phyloP scores from a whole-genome alignment of 2,888 invertebrate genomes.

The Phortica magna region DNA sequence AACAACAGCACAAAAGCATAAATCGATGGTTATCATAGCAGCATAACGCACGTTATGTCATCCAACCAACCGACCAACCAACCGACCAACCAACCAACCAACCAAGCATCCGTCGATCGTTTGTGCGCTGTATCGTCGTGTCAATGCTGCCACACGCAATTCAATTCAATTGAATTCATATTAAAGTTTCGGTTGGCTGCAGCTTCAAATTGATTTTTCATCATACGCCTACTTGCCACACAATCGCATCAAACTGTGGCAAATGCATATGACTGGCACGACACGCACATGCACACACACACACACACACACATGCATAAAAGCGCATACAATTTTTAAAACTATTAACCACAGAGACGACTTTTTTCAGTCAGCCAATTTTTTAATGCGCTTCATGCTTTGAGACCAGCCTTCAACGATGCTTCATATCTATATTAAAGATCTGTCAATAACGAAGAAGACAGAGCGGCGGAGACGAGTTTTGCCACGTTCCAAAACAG shows the following conservation, averaged over 20 bases:
- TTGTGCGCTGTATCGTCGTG: constrained; percentile 66
- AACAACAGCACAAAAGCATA: constrained; percentile 37
- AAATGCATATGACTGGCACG: constrained; percentile 44
- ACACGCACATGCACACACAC: constrained; percentile 35
- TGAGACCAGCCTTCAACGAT: background rate
- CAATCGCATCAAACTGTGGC: constrained; percentile 62
- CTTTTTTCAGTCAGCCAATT: background rate
- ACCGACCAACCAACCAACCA: constrained; percentile 31
- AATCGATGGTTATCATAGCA: constrained; percentile 54
- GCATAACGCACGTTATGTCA: background rate
- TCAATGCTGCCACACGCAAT: constrained; percentile 18
- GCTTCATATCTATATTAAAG: too few relatives aligned
- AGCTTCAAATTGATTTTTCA: constrained; percentile 70
- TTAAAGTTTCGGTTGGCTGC: constrained; percentile 73
- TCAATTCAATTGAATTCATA: constrained; percentile 55
- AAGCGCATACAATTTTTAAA: background rate
- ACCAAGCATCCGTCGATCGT: constrained; percentile 33
- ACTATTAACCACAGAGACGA: background rate
- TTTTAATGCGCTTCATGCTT: background rate
- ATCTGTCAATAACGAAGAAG: too few relatives aligned
- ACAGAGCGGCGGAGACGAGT: too few relatives aligned
- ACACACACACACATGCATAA: constrained; percentile 33
- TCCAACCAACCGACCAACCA: background rate
- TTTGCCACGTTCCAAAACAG: too few relatives aligned
- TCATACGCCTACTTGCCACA: constrained; percentile 71